Evolutionary conservation across 2,888 invertebrate species (phyloP), one percentile per base, ranked within the genome.

Genomic region (Agrilus mali): DNA sequence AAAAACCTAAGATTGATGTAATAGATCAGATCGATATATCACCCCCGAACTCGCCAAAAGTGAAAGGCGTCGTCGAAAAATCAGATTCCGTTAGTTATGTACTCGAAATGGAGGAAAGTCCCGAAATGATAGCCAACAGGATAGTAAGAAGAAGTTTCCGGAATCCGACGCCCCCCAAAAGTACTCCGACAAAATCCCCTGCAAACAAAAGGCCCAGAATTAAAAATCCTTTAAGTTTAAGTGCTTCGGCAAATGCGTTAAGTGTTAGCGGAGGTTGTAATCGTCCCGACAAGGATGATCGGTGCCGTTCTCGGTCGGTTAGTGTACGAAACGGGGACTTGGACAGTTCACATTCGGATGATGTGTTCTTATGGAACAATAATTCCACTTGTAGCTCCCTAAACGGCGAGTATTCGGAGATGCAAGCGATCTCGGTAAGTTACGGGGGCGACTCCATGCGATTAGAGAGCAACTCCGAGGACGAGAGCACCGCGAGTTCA

Each of bases 71-170:
- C 48, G 85, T 88, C 2, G 84, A 87, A 62, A 87, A 88, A 61
- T 82, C 80, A 43, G 88, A 87, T 62, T 88, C 87, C 0, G 86
- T 89, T 33, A 86, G 87, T 57, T 89, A 86, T 79, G 86, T 88
- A 14, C 69, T 88, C 27, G 87, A 88, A 61, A 81, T 89, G 60
- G 75, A 78, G 45, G 79, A 80, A 56, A 76, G 80, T 12, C 80
- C 84, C 0, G 82, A 84, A 56, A 78, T 77, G 49, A 75, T 82
- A 34, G 82, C 82, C 36, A 75, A 78, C 38, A 76, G 83, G 53
- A 71, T 84, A 59, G 78, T 84, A 7, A 70, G 82, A 32, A 72
- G 80, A 36, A 82, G 82, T 16, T 78, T 82, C 66, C 74, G 82
- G 44, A 65, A 67, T 44, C 55, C 64, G 2, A 63, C 65, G 3